phyloP scores from a whole-genome alignment of 2,888 invertebrate species.

The Pandemis heparana region DNA sequence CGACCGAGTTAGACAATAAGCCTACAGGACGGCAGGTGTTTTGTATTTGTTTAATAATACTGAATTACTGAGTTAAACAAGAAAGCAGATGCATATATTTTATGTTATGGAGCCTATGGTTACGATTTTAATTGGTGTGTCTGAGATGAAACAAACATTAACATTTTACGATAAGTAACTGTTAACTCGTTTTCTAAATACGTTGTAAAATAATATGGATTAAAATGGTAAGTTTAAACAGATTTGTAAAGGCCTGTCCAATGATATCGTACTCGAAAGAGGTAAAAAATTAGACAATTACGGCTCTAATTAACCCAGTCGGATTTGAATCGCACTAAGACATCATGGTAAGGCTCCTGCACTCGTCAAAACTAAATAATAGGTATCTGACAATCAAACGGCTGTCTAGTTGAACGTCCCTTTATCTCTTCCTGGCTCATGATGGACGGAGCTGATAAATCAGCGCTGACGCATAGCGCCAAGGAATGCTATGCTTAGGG shows the following conservation, averaged over 20 bases:
- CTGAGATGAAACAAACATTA: neutral
- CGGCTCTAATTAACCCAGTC: too few species aligned
- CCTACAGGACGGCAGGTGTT: too few species aligned
- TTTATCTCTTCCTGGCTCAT: slow-evolving; percentile 4
- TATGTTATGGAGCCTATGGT: neutral
- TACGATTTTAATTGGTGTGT: neutral
- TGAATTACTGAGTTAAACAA: neutral
- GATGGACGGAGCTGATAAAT: neutral
- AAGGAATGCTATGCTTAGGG: neutral
- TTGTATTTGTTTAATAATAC: neutral
- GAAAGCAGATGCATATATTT: neutral
- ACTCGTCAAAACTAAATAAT: neutral
- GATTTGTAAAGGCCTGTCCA: too few species aligned
- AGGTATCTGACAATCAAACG: neutral
- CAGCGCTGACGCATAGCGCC: neutral
- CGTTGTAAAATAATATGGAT: neutral
- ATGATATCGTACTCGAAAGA: too few species aligned
- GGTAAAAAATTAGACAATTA: too few species aligned
- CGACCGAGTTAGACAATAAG: too few species aligned
- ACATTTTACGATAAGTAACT: neutral
- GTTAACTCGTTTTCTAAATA: neutral
- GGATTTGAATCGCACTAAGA: too few species aligned
- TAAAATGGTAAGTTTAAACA: too few species aligned
- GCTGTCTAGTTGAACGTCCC: neutral
- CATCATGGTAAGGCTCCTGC: too few species aligned